phyloP scores from a whole-genome alignment of 2,797 vertebrate genomes.

The Falco naumanni region DNA sequence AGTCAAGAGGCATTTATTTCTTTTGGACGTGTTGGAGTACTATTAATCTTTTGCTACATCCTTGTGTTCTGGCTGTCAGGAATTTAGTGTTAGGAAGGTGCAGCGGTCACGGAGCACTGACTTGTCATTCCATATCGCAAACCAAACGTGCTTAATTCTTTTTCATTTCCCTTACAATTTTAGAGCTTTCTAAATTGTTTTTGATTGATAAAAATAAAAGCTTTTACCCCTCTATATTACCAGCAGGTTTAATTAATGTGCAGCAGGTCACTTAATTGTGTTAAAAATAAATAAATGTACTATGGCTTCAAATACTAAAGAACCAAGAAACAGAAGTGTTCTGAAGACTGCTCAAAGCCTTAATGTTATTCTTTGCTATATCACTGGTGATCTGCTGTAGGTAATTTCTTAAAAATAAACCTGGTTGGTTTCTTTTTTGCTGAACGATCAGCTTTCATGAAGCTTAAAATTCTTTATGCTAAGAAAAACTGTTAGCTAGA shows the following conservation, averaged over 20 bases:
- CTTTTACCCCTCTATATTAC: neutral
- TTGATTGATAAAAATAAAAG: neutral
- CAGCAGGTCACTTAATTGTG: neutral
- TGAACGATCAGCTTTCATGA: neutral
- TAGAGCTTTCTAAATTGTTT: neutral
- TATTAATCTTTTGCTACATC: neutral
- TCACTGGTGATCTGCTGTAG: neutral
- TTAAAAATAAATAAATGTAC: neutral
- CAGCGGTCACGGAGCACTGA: neutral
- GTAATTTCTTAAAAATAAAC: neutral
- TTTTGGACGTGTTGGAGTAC: neutral
- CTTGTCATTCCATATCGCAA: neutral
- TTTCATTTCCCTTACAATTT: neutral
- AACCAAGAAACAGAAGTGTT: neutral
- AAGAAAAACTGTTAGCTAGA: neutral
- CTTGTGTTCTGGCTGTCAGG: neutral
- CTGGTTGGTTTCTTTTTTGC: neutral
- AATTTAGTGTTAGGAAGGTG: neutral
- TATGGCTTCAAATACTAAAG: neutral
- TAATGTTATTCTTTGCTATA: neutral
- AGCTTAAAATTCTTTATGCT: neutral
- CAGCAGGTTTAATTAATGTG: neutral
- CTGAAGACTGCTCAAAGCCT: neutral
- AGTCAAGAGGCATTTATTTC: neutral
- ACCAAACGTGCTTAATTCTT: neutral